These are phyloP conservation scores for Drosophila kepulauana DNA, from an alignment of 1,140 invertebrate genomes.

Conservation along the genomic window DNA sequence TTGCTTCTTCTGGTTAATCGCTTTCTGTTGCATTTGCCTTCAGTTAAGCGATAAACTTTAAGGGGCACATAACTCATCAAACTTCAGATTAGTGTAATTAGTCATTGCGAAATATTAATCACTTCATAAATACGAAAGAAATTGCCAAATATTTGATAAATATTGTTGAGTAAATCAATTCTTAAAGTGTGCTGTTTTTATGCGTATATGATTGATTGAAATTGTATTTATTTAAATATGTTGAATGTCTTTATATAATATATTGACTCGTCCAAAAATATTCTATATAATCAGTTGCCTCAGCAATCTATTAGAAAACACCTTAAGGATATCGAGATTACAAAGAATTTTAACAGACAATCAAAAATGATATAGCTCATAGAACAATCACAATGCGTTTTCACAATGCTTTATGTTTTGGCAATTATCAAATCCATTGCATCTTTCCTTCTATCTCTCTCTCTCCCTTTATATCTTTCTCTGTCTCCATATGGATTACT, in stretches of 20 bases:
- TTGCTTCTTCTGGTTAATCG: slow-evolving; percentile 45
- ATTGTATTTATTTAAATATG: too few relatives aligned
- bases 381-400: slow-evolving; percentile 20
- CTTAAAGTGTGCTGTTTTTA: neutral
- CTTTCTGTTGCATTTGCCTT: slow-evolving; percentile 57
- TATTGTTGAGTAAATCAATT: neutral
- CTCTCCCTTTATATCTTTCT: neutral
- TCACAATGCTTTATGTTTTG: slow-evolving; percentile 26
- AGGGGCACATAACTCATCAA: slow-evolving; percentile 33
- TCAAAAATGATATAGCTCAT: slow-evolving; percentile 15
- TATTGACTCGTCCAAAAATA: too few relatives aligned
- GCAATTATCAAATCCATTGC: slow-evolving; percentile 68
- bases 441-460: neutral
- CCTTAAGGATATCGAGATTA: neutral
- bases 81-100: slow-evolving; percentile 39
- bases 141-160: neutral
- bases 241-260: too few relatives aligned
- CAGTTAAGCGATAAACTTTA: slow-evolving; percentile 69
- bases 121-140: slow-evolving; percentile 2
- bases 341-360: slow-evolving; percentile 8
- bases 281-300: neutral
- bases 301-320: neutral
- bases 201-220: neutral
- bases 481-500: slow-evolving; percentile 51
- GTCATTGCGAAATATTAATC: slow-evolving; percentile 19